phyloP scores from a whole-genome alignment of 53 echinoderm and acorn worm species.

The Antedon mediterranea region DNA sequence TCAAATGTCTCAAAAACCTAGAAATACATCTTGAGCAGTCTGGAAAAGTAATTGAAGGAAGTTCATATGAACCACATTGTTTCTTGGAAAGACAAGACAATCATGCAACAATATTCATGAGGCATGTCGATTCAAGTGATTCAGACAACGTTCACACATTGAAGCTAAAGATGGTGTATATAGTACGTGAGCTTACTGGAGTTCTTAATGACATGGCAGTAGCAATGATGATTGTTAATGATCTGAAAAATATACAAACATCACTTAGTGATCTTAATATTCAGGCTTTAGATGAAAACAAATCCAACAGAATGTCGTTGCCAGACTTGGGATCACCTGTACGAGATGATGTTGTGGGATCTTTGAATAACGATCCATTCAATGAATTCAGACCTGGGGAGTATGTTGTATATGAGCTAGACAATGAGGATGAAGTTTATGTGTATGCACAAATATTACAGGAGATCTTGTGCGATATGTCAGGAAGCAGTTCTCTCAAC shows the following conservation, averaged over 20 bases:
- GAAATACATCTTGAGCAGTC: neutral
- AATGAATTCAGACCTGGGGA: constrained; percentile 36
- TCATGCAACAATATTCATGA: neutral
- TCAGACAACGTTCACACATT: neutral
- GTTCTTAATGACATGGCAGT: neutral
- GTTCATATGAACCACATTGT: neutral
- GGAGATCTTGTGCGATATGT: neutral
- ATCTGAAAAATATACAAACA: neutral
- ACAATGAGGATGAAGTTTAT: constrained; percentile 13
- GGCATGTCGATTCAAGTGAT: neutral
- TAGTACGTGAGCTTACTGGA: neutral
- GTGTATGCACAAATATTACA: constrained; percentile 27
- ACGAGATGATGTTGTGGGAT: constrained; percentile 31
- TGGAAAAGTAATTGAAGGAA: neutral
- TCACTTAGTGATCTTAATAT: neutral
- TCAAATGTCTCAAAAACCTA: neutral
- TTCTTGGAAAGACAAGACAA: neutral
- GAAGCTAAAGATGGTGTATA: neutral
- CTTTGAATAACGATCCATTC: constrained; percentile 52
- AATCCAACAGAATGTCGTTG: neutral
- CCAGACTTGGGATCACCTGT: constrained; percentile 23
- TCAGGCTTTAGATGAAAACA: neutral
- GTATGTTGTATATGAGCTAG: constrained; percentile 32
- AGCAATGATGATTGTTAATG: neutral
- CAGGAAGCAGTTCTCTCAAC: neutral